These are phyloP conservation scores for Myotis pilosus DNA, from an alignment of 2,797 vertebrate genomes.

Conservation along the genomic window DNA sequence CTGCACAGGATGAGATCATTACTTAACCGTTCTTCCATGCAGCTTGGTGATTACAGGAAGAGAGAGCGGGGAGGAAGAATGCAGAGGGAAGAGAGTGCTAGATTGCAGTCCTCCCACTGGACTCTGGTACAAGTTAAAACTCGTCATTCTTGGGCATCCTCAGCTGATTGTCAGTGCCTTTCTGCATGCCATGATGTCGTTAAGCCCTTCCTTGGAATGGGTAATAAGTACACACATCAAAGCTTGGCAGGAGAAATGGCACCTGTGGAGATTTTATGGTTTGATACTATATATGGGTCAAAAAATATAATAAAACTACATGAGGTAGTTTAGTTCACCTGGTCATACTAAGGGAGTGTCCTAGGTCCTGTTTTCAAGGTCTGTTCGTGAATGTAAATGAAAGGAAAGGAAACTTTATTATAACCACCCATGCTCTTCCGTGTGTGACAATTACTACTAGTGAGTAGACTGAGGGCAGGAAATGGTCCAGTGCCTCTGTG, in stretches of 20 bases:
- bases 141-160: neutral
- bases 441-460: neutral
- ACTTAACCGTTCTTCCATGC: neutral
- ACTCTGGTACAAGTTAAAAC: neutral
- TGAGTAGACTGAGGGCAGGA: neutral
- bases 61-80: neutral
- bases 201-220: neutral
- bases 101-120: neutral
- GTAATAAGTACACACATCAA: neutral
- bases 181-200: neutral
- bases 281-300: neutral
- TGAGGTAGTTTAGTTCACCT: neutral
- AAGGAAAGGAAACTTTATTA: neutral
- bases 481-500: neutral
- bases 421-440: neutral
- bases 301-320: neutral
- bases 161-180: neutral
- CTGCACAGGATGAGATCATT: neutral
- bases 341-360: neutral
- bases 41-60: neutral
- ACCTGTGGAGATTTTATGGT: neutral
- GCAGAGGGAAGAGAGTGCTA: neutral
- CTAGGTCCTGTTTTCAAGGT: neutral
- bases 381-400: neutral
- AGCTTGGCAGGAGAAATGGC: neutral